Conservation (phyloP, 92 coral and sea anemone species). For the Actinostola sp. region DNA sequence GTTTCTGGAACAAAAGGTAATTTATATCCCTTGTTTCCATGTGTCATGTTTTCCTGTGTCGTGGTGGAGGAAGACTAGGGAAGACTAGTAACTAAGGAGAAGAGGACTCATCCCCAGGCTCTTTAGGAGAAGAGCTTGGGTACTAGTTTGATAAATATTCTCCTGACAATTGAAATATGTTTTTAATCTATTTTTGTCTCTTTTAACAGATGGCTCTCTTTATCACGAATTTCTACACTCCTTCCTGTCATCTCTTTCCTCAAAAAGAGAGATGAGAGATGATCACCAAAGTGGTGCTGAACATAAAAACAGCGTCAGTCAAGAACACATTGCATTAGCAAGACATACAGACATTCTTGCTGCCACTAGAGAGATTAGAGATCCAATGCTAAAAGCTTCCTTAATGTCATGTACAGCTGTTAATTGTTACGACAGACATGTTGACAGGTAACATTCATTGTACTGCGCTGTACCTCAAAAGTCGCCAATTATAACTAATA, state of each 20-base stretch:
- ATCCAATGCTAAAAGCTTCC: slow-evolving; percentile 66
- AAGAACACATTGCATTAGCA: slow-evolving; percentile 6
- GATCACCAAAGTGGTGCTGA: not conserved
- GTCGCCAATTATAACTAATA: no score
- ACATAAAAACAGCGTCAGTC: not conserved
- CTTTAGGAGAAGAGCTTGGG: no score
- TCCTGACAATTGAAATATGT: not conserved
- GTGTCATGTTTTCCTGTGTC: no score
- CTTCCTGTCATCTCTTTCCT: not conserved
- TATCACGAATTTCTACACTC: slow-evolving; percentile 21
- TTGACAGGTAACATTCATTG: not conserved
- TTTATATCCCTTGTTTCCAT: not conserved
- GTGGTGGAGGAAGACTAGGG: no score
- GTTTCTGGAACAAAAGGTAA: slow-evolving; percentile 13
- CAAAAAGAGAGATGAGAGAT: not conserved
- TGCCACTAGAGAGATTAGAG: slow-evolving; percentile 47
- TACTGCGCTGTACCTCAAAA: no score
- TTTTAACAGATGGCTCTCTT: slow-evolving; percentile 16
- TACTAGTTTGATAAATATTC: not conserved
- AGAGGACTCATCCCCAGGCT: no score
- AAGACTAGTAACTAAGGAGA: no score
- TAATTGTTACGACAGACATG: not conserved
- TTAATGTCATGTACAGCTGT: slow-evolving; percentile 46
- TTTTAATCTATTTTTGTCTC: not conserved
- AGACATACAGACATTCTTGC: slow-evolving; percentile 1